These are phyloP conservation scores for Medauroidea extradentata DNA, from an alignment of 1,140 invertebrate species.

Conservation along the genomic window DNA sequence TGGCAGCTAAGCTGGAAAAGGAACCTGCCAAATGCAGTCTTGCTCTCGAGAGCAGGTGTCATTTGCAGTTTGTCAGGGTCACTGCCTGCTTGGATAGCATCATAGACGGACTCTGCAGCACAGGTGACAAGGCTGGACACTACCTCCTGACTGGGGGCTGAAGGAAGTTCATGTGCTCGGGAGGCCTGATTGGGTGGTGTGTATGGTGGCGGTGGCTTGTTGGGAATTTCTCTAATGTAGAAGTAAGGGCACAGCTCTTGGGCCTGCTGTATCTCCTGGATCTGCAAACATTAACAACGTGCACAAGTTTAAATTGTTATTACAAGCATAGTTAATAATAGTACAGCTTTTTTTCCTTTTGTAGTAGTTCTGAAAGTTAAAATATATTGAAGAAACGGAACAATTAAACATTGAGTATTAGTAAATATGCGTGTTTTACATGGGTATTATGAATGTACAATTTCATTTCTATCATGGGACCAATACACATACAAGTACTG, in stretches of 20 bases:
- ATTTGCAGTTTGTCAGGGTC: slow-evolving; percentile 3
- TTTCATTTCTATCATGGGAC: no score
- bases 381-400: no score
- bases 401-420: no score
- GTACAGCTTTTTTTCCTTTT: no score
- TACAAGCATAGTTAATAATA: no score
- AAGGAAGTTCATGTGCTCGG: background rate
- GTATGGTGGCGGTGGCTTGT: slow-evolving; percentile 68
- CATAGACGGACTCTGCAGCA: slow-evolving; percentile 44
- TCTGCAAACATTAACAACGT: slow-evolving; percentile 40
- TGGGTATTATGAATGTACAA: no score
- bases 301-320: no score
- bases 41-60: background rate
- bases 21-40: slow-evolving; percentile 43
- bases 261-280: slow-evolving; percentile 49
- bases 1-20: slow-evolving; percentile 64
- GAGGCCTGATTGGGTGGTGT: slow-evolving; percentile 47
- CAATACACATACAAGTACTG: no score
- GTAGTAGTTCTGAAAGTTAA: no score
- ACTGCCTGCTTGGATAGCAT: slow-evolving; percentile 26
- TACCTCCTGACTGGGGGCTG: slow-evolving; percentile 25
- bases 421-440: no score
- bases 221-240: slow-evolving; percentile 61
- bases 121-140: slow-evolving; percentile 45
- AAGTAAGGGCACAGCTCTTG: slow-evolving; percentile 40